Base-by-base conservation (phyloP, 2,888 invertebrate species). In the Erpobdella octoculata region DNA sequence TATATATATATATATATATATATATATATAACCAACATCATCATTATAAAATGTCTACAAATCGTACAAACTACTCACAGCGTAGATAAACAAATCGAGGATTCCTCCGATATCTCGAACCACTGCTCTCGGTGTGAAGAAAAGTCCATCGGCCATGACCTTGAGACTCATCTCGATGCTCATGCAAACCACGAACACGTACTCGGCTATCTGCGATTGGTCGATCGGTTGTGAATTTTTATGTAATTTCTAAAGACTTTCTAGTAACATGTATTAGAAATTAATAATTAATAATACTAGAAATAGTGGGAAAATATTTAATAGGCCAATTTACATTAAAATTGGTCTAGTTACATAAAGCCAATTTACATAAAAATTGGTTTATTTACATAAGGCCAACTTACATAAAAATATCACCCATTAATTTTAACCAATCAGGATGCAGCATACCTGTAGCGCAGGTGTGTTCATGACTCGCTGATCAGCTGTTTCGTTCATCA, bases 71-170 rank as follows among this genome's bases (percentile, higher is more conserved):
- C 18, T 73, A 85, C 88, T 86, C 83, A 96, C 97, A 77, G 92
- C 88, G 81, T 95, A 99, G 78, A 98, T 97, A 80, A 97, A 97
- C 12, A 98, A 91, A 82, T 98, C 98, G 77, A 98, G 86, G 18
- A 94, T 89, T 0, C 97, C 95, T 28, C 96, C 95, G 28, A 95
- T 93, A 82, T 99, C 98, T 85, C 95, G 92, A 53, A 99, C 90
- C 77, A 97, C 92, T 0, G 98, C 98, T 84, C 97, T 97, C 0
- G 98, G 98, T 0, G 98, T 99, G 82, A 99, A 99, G 82, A 99
- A 93, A 46, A 99, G 85, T 0, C 98, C 98, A 83, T 98, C 94
- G 0, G 98, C 96, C 71, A 97, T 85, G 74, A 97, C 93, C 86
- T 99, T 99, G 69, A 99, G 84, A 0, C 91, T 89, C 80, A 99